Evolutionary conservation across 92 coral and sea anemone genomes (phyloP), one percentile per base, ranked within the genome.

Genomic region (Epizoanthus ramosus): DNA sequence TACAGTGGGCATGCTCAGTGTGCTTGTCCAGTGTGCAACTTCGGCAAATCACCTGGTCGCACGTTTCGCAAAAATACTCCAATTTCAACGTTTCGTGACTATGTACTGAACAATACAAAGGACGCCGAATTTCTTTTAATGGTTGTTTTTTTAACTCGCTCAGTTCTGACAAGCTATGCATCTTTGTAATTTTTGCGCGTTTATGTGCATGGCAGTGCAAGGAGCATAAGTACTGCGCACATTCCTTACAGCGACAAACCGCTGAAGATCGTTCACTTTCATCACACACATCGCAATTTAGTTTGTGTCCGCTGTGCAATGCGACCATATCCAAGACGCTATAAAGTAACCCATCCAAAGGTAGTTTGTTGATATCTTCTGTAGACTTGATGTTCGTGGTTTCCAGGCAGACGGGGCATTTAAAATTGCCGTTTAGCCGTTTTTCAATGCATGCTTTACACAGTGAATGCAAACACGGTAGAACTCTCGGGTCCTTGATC

Each of bases 301-400:
- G 75, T 17, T 68, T 80, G n/a, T 75, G 83, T 31, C 92, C 92
- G 61, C 87, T 85, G 61, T 85, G 90, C 31, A 89, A 59, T 15
- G 89, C 81, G 13, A 89, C 87, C 92, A 89, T 89, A 47, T 89
- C 92, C 21, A 89, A 76, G 28, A 89, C 87, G 69, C 92, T 86
- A 53, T 86, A 69, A n/a, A 89, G 87, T 50, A 89, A 77, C 57
- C 85, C 79, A 56, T 89, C 92, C 25, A 69, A 13, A 0, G 92
- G 92, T 0, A 89, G 82, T 10, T 86, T 68, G 3, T 74, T 86
- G 13, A 89, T 70, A 28, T 89, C 92, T 18, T 45, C 33, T 15
- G 59, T 6, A 23, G 87, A 81, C 39, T 72, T 60, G 24, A 89
- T 89, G 33, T 83, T 68, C 15, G 65, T 61, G 47, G 58, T 17